phyloP scores from a whole-genome alignment of 2,797 vertebrate genomes.

The Serranus cabrilla region DNA sequence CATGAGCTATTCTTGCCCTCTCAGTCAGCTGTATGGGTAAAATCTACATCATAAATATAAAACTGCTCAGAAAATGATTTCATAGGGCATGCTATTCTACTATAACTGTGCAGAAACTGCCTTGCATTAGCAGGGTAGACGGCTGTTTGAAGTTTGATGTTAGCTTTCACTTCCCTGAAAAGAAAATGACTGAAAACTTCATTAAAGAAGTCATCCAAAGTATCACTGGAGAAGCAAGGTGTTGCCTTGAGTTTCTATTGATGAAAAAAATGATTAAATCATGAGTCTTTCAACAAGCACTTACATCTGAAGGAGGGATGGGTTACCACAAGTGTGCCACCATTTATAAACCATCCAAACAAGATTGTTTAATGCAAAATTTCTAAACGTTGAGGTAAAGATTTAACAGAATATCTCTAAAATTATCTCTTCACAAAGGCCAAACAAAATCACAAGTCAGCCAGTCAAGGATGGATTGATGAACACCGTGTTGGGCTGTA shows the following conservation, averaged over 20 bases:
- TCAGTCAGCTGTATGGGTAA: constrained; percentile 8
- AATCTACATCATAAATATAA: constrained; percentile 10
- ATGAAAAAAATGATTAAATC: not conserved
- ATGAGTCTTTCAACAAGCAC: not conserved
- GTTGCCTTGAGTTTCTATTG: constrained; percentile 1
- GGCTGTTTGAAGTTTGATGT: not conserved
- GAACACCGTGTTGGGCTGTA: not conserved
- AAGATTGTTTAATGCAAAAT: not conserved
- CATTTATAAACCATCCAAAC: not conserved
- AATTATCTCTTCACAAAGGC: not conserved
- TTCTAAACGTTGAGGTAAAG: not conserved
- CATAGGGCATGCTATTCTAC: not conserved
- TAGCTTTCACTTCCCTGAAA: not conserved
- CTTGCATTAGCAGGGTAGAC: not conserved
- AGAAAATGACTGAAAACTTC: not conserved
- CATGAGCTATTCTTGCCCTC: not conserved
- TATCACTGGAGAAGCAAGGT: not conserved
- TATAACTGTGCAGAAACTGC: not conserved
- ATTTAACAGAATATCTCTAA: too few relatives aligned
- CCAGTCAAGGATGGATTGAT: not conserved
- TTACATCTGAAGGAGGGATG: not conserved
- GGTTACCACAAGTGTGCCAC: constrained; percentile 1
- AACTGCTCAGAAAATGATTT: not conserved
- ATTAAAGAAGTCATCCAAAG: not conserved
- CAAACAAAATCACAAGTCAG: constrained; percentile 4